Conservation (phyloP, 1,140 invertebrate genomes). For the Ganaspis sp. region DNA sequence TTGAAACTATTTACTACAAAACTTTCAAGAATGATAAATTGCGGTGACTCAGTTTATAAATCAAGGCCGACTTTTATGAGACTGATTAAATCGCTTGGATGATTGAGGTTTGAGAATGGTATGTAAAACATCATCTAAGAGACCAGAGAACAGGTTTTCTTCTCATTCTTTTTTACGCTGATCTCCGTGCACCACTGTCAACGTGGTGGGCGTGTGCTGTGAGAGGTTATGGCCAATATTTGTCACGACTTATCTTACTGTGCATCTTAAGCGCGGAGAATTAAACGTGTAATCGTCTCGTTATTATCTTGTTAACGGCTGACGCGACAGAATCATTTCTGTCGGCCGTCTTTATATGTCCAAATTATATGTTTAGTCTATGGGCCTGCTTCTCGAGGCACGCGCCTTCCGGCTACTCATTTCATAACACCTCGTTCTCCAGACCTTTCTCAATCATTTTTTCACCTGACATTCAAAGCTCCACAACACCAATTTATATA, state of each 20-base stretch:
- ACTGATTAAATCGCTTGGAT: conserved; percentile 9
- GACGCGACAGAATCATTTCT: conserved; percentile 44
- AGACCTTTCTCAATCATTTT: no score
- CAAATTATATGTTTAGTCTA: neutral
- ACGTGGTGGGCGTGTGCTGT: conserved; percentile 57
- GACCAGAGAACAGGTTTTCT: conserved; percentile 62
- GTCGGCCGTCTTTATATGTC: conserved; percentile 43
- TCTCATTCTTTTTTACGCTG: conserved; percentile 46
- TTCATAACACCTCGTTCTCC: neutral
- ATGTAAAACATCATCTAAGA: conserved; percentile 11
- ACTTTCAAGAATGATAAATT: neutral
- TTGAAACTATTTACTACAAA: no score
- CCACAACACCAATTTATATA: no score
- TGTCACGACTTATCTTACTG: conserved; percentile 69
- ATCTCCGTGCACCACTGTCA: conserved; percentile 56
- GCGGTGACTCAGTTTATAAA: neutral
- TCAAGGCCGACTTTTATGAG: neutral
- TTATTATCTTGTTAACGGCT: conserved; percentile 72
- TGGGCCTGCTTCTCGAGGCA: neutral
- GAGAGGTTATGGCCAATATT: conserved; percentile 70
- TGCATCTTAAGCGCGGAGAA: conserved; percentile 67
- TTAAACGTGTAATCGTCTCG: conserved; percentile 70
- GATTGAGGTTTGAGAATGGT: conserved; percentile 9
- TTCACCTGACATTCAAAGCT: no score
- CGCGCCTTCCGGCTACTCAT: neutral